Evolutionary conservation across 2,888 invertebrate species (phyloP).

Genomic region (Calameuta idolon): DNA sequence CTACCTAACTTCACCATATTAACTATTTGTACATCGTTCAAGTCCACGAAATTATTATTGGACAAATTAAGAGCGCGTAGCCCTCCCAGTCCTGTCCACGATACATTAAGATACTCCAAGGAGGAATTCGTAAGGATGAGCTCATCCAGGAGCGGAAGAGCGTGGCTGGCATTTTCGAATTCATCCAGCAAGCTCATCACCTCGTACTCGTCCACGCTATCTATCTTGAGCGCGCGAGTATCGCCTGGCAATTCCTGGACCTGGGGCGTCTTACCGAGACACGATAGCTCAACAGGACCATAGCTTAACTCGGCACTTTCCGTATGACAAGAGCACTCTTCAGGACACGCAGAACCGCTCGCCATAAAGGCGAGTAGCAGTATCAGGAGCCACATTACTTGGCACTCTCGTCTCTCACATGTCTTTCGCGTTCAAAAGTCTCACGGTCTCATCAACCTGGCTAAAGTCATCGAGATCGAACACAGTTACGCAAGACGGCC

Average conservation of each 20-base stretch:
- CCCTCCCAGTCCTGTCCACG: slow-evolving; percentile 42
- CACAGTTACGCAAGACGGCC: slow-evolving; percentile 11
- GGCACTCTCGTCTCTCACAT: not conserved
- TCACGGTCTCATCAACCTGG: not conserved
- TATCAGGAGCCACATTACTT: slow-evolving; percentile 57
- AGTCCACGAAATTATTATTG: slow-evolving; percentile 44
- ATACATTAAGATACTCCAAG: slow-evolving; percentile 47
- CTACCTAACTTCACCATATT: slow-evolving; percentile 55
- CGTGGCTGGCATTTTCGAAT: slow-evolving; percentile 25
- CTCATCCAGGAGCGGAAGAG: slow-evolving; percentile 36
- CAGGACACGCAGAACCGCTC: slow-evolving; percentile 60
- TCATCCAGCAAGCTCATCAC: slow-evolving; percentile 40
- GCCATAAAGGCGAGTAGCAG: slow-evolving; percentile 62
- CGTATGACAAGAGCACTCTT: slow-evolving; percentile 46
- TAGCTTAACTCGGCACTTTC: not conserved
- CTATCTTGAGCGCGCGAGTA: slow-evolving; percentile 34
- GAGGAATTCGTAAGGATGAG: slow-evolving; percentile 52
- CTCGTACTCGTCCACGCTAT: slow-evolving; percentile 40
- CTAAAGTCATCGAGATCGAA: not conserved
- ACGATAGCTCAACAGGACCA: not conserved
- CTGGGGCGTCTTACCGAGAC: not conserved
- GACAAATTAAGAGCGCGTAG: slow-evolving; percentile 53
- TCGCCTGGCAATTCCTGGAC: not conserved
- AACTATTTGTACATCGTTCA: slow-evolving; percentile 35
- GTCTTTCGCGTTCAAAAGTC: not conserved